Evolutionary conservation across 2,888 invertebrate genomes (phyloP), one percentile per base, ranked within the genome.

Genomic region (Flexamia atlantica): DNA sequence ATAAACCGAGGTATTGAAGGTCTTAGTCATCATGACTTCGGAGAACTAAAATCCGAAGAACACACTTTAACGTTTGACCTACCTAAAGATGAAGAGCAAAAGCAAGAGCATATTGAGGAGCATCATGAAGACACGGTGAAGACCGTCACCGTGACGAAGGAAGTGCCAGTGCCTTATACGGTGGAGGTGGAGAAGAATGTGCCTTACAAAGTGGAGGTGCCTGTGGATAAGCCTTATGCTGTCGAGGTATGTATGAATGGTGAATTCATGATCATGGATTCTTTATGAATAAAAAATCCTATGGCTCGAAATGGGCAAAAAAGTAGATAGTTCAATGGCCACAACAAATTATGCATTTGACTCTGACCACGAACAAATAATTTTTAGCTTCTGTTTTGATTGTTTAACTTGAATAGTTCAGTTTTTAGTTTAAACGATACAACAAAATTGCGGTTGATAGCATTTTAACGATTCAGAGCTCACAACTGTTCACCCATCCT

Each of bases 141-240:
- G 40, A 70, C 70, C 20, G 40, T 70, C 20, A 70, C 70, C 9
- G 70, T 70, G n/a, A 70, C 70, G n/a, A 70, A 70, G 40, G 40
- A 70, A 20, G 70, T 70, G 0, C 70, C 70, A 36, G 70, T 70
- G 5, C 70, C 70, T 4, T 70, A 70, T 28, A 70, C 70, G 17
- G 70, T 70, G 23, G 70, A 70, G 23, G 70, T 70, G 36, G 70
- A 70, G 70, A 70, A 70, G 70, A 70, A 70, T 7, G 70, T 70
- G 40, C 70, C 70, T 40, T 40, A 40, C 70, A 70, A 70, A 23
- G 40, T 70, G 20, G 70, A 70, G 25, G 70, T 70, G 7, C 70
- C 70, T 70, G 70, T 70, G n/a, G 70, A 70, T 28, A 70, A 70
- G 14, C 70, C 70, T 70, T 70, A 70, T 30, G 23, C 32, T 28